Evolutionary conservation across 2,888 invertebrate species (phyloP), one percentile per base, ranked within the genome.

Genomic region (Formica aserva): DNA sequence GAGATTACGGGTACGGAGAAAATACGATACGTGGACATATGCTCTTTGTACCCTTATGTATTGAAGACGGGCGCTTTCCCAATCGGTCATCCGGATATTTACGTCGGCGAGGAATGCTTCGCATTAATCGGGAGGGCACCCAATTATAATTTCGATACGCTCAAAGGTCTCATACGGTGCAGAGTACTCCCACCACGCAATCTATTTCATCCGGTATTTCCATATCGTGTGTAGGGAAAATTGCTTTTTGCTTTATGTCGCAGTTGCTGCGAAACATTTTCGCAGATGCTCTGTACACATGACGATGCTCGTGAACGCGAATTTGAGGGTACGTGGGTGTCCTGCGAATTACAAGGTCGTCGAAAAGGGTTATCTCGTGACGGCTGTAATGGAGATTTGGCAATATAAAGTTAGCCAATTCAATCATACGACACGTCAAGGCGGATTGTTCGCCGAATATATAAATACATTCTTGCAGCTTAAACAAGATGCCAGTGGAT

Each of bases 331-430:
- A 32, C 5, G 5, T 32, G 32, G 6, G 32, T 32, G 32, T 6
- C 6, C 32, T 67, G 1, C 26, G 29, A 67, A 67, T 26, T 67
- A 13, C 45, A 67, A 67, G 15, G 29, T 18, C 0, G 0, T 67
- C 11, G 67, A 67, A 1, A 45, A 67, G 8, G 29, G 67, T 3
- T 67, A 67, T 67, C 18, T 26, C 67, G 67, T 67, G 9, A 45
- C 29, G 5, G 0, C 0, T 0, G 45, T 67, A 11, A 29, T 3
- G 0, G 29, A 69, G 6, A 48, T 69, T 18, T 69, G 18, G 18
- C 45, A 69, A 9, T 48, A 41, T 11, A 66, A 26, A 26, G 6
- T 15, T 8, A 41, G 38, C 0, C 38, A 38, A 9, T 22, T n/a
- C 3, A 6, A 66, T 41, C 22, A 9, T 3, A 13, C 1, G 5